Base-by-base conservation (phyloP, 2,888 invertebrate genomes). In the Desoria tigrina region DNA sequence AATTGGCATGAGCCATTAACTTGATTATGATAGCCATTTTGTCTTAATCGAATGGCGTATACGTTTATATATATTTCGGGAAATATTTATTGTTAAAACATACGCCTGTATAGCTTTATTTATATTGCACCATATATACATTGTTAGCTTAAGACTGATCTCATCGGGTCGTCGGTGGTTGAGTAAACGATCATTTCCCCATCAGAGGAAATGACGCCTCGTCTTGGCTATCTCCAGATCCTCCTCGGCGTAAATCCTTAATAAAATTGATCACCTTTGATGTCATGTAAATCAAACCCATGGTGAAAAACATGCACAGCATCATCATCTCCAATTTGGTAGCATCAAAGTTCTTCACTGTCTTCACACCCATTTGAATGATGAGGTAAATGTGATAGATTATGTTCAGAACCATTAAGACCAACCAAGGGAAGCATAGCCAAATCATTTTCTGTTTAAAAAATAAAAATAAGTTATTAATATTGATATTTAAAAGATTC, bases 341-440 rank as follows among this genome's bases (percentile, higher is more conserved):
- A 9, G 16, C 9, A 7, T 49, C 23, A 9, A 28, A 42, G 7
- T n/a, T 54, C 7, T 1, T 21, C 2, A 65, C 18, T 18, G 55
- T 1, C 9, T 57, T 42, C 18, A 42, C 37, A 37, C 54, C 18
- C 14, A 61, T 39, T 11, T 60, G 32, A 0, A 61, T 23, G 2
- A 65, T 21, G 21, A 61, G 32, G 23, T 53, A 53, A 3, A n/a
- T 14, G 54, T 55, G 60, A 23, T 60, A 45, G 9, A 65, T 37
- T n/a, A 65, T 24, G 28, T 61, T 60, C 26, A 62, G 57, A 14
- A 39, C 2, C 21, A 26, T 54, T 0, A 54, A 50, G 14, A 66
- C 14, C 3, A 66, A 28, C 66, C 63, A 66, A 14, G 63, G 66
- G 6, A 66, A 24, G 39, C 53, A 54, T 1, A 63, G 50, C 26